These are phyloP conservation scores for Anthophora plumipes DNA, from an alignment of 2,888 invertebrate genomes.

Conservation along the genomic window DNA sequence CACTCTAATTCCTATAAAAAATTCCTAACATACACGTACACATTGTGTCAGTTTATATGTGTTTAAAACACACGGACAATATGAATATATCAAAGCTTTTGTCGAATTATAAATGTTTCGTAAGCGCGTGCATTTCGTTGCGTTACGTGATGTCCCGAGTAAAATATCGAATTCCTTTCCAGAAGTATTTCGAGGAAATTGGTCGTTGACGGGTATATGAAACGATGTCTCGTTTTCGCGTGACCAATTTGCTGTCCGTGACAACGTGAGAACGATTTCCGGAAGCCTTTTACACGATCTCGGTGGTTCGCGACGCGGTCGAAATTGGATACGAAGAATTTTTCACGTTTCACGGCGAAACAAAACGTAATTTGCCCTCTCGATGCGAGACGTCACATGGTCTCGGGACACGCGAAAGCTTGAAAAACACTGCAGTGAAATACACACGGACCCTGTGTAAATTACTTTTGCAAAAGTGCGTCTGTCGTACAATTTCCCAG, in stretches of 20 bases:
- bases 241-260: background rate
- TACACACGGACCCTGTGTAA: slow-evolving; percentile 21
- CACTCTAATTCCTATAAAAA: too few relatives aligned
- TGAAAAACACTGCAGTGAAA: background rate
- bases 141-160: too few relatives aligned
- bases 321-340: slow-evolving; percentile 15
- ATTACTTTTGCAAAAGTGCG: slow-evolving; percentile 17
- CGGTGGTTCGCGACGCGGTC: background rate
- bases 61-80: slow-evolving; percentile 1
- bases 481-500: background rate
- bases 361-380: background rate
- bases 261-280: background rate
- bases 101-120: slow-evolving; percentile 1
- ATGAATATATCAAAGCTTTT: background rate
- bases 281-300: background rate
- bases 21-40: too few relatives aligned
- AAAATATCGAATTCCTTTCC: background rate
- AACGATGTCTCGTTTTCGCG: too few relatives aligned
- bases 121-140: background rate
- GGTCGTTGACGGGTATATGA: background rate
- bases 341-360: background rate
- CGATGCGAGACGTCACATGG: background rate
- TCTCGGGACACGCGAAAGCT: background rate
- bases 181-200: background rate
- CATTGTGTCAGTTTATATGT: too few relatives aligned